phyloP scores from a whole-genome alignment of 2,888 invertebrate species.

The Fissipunctia ypsillon region DNA sequence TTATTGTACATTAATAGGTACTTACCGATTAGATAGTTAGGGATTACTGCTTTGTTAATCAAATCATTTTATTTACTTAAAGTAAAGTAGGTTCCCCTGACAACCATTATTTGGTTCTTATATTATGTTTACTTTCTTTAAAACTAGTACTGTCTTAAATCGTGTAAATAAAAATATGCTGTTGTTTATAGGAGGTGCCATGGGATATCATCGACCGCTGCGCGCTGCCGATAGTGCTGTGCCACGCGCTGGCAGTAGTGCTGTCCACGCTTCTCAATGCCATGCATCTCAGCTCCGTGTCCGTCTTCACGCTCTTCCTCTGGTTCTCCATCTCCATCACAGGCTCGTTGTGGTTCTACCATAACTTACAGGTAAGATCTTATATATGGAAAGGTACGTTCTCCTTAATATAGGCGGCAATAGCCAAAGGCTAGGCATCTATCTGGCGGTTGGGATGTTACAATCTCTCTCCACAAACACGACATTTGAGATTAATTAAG shows the following conservation, averaged over 20 bases:
- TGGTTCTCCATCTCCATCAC: conserved; percentile 94
- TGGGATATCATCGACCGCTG: conserved; percentile 94
- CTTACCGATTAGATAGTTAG: conserved; percentile 8
- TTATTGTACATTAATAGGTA: not conserved
- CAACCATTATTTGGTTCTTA: not conserved
- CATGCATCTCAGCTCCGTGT: conserved; percentile 93
- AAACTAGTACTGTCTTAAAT: not conserved
- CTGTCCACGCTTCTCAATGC: conserved; percentile 93
- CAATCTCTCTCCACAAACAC: not conserved
- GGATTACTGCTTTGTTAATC: not conserved
- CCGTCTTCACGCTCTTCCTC: conserved; percentile 94
- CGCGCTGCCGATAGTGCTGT: conserved; percentile 94
- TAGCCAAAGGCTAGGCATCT: not conserved
- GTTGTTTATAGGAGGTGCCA: conserved; percentile 91
- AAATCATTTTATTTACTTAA: not conserved
- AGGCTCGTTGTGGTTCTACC: conserved; percentile 95
- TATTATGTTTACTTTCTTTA: not conserved
- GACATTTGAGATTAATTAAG: not conserved
- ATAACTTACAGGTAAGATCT: conserved; percentile 94
- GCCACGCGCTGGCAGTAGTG: conserved; percentile 95
- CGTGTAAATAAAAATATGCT: conserved; percentile 64
- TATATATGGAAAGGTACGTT: not conserved
- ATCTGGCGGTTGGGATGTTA: not conserved
- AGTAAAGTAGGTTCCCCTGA: not conserved
- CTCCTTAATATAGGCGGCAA: not conserved